These are phyloP conservation scores for Semibalanus balanoides DNA, from an alignment of 1,140 invertebrate genomes.

Conservation along the genomic window DNA sequence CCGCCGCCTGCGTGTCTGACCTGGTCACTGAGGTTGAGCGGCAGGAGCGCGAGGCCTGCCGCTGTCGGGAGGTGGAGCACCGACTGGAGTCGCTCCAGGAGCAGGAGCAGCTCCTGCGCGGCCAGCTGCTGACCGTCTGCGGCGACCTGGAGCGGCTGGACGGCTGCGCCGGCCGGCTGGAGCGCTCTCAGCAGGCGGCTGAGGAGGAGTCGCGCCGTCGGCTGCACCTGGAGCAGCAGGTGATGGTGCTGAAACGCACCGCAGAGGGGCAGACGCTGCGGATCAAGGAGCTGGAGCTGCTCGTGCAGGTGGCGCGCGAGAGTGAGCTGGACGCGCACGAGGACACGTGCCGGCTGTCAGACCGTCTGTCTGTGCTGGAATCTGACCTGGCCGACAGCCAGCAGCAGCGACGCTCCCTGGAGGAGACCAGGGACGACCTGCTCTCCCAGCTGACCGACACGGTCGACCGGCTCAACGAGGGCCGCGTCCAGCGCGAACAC, in stretches of 20 bases:
- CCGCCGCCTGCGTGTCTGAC: no score
- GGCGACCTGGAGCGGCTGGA: not conserved
- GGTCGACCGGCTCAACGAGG: not conserved
- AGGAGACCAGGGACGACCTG: not conserved
- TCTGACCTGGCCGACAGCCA: not conserved
- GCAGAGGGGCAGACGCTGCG: not conserved
- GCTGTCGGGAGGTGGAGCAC: not conserved
- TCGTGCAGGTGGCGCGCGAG: conserved; percentile 5
- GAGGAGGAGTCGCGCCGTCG: not conserved
- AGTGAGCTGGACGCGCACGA: not conserved
- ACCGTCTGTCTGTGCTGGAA: not conserved
- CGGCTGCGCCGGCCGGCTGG: not conserved
- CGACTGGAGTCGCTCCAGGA: not conserved
- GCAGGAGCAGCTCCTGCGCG: not conserved
- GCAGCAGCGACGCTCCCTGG: not conserved
- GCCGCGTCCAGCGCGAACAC: not conserved
- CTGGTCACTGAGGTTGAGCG: no score
- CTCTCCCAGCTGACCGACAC: not conserved
- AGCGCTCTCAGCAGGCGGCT: not conserved
- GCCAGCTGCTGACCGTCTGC: not conserved
- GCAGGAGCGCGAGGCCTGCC: not conserved
- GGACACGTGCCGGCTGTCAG: not conserved
- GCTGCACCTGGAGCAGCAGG: not conserved
- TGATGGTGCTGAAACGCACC: not conserved
- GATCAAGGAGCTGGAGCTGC: not conserved